Conservation (phyloP, 53 echinoderm and acorn worm genomes). For the Patiria pectinifera region DNA sequence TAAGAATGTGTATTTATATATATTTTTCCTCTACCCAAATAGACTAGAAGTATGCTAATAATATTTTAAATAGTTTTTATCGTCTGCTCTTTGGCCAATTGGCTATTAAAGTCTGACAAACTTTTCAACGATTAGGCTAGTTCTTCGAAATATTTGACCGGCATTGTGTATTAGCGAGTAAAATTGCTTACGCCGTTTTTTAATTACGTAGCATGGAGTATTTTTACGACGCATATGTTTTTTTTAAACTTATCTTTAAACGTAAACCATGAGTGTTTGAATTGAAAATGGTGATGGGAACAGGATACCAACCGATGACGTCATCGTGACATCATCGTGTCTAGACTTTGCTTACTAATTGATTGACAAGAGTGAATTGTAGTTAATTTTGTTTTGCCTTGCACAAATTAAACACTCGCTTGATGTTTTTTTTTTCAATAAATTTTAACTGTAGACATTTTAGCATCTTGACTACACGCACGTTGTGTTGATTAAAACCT, state of each 20-base stretch:
- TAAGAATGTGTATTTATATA: slow-evolving; percentile 35
- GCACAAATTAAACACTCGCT: slow-evolving; percentile 48
- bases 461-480: slow-evolving; percentile 7
- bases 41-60: slow-evolving; percentile 17
- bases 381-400: neutral
- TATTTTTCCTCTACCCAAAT: neutral
- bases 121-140: slow-evolving; percentile 26
- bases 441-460: too few species aligned
- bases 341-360: neutral
- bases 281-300: slow-evolving; percentile 37
- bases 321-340: neutral
- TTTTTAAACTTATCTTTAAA: neutral
- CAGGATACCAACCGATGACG: slow-evolving; percentile 9
- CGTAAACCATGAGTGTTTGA: slow-evolving; percentile 33
- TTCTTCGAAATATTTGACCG: neutral
- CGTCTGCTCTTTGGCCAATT: neutral
- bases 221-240: slow-evolving; percentile 9
- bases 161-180: neutral
- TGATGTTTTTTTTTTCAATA: neutral
- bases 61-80: slow-evolving; percentile 33
- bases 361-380: slow-evolving; percentile 56
- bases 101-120: slow-evolving; percentile 19
- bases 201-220: neutral
- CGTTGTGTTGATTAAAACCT: slow-evolving; percentile 2
- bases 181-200: slow-evolving; percentile 1